Evolutionary conservation across 2,797 vertebrate genomes (phyloP).

Genomic region (Rhinella marina): DNA sequence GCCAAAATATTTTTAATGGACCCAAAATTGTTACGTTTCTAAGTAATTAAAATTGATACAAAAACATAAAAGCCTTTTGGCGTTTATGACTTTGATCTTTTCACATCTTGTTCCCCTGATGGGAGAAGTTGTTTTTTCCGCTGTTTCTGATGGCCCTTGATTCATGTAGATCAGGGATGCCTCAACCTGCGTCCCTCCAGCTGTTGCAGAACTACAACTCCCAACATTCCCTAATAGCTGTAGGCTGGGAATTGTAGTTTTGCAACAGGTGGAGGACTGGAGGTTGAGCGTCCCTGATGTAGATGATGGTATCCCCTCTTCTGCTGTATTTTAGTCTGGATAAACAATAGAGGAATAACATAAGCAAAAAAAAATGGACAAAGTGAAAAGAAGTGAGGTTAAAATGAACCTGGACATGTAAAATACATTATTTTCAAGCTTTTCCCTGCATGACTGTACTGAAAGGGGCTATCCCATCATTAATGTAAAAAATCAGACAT

Average conservation of each 20-base stretch:
- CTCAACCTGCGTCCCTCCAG: too few species aligned
- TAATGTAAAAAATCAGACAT: too few species aligned
- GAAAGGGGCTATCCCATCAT: background rate
- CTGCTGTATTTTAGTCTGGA: background rate
- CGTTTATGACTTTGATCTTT: background rate
- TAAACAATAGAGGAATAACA: background rate
- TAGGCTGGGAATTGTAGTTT: too few species aligned
- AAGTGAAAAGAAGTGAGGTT: background rate
- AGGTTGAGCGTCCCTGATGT: too few species aligned
- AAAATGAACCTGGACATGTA: background rate
- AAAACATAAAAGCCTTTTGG: background rate
- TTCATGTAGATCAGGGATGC: background rate
- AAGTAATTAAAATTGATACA: background rate
- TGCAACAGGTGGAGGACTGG: too few species aligned
- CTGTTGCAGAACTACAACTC: too few species aligned
- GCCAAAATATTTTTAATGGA: background rate
- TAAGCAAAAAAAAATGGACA: background rate
- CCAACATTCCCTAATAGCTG: too few species aligned
- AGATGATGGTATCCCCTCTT: background rate
- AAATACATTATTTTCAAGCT: background rate
- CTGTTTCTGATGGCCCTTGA: background rate
- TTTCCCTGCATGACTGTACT: background rate
- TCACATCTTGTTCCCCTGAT: background rate
- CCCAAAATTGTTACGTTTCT: background rate
- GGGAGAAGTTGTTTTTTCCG: background rate